Conservation (phyloP, 2,797 vertebrate genomes). For the Spinibarbus caldwelli region DNA sequence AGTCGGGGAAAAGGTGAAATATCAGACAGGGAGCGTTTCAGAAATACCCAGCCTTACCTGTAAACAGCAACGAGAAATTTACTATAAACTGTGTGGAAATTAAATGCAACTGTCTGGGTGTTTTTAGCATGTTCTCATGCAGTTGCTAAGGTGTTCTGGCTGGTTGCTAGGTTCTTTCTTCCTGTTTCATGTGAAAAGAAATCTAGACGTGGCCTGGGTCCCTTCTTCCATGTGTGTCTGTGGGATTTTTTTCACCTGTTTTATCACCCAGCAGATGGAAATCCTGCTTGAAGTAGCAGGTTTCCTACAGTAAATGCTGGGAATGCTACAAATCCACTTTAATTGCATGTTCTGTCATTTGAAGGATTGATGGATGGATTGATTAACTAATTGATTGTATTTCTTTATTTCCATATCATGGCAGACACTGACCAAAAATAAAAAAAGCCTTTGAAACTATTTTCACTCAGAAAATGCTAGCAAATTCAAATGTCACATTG, state of each 20-base stretch:
- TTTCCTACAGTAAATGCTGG: not conserved
- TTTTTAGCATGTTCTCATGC: not conserved
- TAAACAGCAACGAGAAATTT: not conserved
- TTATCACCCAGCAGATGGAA: not conserved
- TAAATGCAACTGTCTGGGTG: not conserved
- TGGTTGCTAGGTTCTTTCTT: not conserved
- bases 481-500: not conserved
- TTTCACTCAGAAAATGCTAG: not conserved
- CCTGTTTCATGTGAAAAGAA: not conserved
- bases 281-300: not conserved
- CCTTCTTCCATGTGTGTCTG: not conserved
- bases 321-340: not conserved
- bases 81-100: not conserved
- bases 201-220: not conserved
- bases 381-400: not conserved
- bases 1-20: constrained; percentile 10
- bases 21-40: constrained; percentile 22
- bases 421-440: not conserved
- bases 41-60: constrained; percentile 24
- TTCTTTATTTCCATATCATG: not conserved
- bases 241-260: not conserved
- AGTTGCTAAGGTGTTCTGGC: not conserved
- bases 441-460: not conserved
- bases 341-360: not conserved
- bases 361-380: not conserved